phyloP scores from a whole-genome alignment of 2,113 vertebrate genomes.

The Mohoua ochrocephala region DNA sequence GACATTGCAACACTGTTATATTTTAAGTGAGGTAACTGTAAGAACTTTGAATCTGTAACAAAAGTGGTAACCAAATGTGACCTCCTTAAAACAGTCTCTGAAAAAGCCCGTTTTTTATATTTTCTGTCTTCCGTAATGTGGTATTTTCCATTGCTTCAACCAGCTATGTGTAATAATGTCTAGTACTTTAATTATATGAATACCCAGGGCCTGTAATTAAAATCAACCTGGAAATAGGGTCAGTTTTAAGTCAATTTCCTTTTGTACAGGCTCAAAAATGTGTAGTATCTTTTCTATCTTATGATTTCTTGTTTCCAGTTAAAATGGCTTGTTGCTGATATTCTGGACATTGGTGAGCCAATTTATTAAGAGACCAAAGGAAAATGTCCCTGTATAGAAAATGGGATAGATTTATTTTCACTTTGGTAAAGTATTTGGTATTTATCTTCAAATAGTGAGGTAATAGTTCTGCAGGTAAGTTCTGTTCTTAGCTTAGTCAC shows the following conservation, averaged over 20 bases:
- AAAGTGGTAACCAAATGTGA: background rate
- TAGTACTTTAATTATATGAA: background rate
- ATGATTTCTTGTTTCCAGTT: background rate
- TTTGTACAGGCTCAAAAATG: background rate
- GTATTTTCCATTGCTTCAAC: background rate
- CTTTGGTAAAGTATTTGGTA: background rate
- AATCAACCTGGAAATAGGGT: background rate
- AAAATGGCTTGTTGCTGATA: background rate
- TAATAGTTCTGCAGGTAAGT: background rate
- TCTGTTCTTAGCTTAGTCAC: background rate
- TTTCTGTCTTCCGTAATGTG: background rate
- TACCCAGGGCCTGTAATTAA: background rate
- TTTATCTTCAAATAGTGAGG: background rate
- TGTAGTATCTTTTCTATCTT: background rate
- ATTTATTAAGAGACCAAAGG: background rate
- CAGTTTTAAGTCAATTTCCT: background rate
- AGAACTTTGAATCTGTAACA: background rate
- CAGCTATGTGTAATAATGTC: background rate
- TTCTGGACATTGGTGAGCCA: background rate
- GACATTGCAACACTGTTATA: background rate
- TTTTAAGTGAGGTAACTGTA: background rate
- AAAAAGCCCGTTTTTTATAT: background rate
- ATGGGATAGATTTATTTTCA: background rate
- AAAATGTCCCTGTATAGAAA: background rate
- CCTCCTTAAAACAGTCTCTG: background rate